phyloP scores from a whole-genome alignment of 2,113 vertebrate species.

The Rhagologus leucostigma region DNA sequence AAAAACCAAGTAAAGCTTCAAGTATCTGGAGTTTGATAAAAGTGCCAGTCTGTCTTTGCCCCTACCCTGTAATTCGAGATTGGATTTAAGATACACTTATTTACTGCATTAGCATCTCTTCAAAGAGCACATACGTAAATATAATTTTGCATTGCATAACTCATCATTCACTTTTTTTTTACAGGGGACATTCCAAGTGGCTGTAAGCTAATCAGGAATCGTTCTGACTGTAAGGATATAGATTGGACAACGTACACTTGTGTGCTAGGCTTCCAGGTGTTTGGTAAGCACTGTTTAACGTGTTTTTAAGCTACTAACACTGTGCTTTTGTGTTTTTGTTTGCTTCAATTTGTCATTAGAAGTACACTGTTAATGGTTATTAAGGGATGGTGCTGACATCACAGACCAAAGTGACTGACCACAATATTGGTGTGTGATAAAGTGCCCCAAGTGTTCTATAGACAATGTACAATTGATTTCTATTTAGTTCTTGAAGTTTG shows the following conservation, averaged over 20 bases:
- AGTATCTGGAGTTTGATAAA: neutral
- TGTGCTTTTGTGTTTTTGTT: neutral
- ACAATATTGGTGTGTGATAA: neutral
- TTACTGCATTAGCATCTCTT: neutral
- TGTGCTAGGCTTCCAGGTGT: slow-evolving; percentile 95
- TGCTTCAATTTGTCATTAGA: neutral
- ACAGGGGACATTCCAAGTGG: slow-evolving; percentile 93
- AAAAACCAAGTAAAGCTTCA: neutral
- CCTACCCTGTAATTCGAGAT: neutral
- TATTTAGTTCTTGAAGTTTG: neutral
- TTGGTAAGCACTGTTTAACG: slow-evolving; percentile 78
- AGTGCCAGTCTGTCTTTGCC: neutral
- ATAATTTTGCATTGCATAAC: neutral
- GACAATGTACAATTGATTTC: neutral
- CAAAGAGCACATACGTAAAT: neutral
- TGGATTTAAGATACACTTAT: neutral
- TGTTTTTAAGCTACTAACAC: neutral
- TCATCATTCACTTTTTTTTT: slow-evolving; percentile 22
- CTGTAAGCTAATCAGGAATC: slow-evolving; percentile 94
- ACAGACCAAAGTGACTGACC: neutral
- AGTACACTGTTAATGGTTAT: neutral
- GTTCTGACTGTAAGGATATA: slow-evolving; percentile 96
- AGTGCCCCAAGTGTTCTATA: neutral
- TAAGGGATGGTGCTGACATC: neutral
- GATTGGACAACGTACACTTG: slow-evolving; percentile 96